Base-by-base conservation (phyloP, 2,113 vertebrate genomes). In the Callipepla californica region DNA sequence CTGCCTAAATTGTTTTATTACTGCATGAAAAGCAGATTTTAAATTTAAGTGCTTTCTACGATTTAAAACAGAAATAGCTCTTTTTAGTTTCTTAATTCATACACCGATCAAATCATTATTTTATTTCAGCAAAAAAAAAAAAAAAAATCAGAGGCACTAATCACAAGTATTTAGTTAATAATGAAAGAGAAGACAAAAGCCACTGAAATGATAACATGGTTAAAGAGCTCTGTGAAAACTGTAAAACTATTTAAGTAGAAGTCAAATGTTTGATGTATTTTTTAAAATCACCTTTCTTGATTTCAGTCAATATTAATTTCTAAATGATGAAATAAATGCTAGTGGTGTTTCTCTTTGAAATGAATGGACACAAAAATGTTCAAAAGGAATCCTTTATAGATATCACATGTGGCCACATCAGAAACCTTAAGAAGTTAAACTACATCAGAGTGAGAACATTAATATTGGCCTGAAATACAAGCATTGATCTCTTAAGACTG, bases 181-280 rank as follows among this genome's bases (percentile, higher is more conserved):
- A 94, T 85, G 66, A 94, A 95, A 95, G 48, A 89, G 50, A 82
- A 93, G 90, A 90, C 91, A 95, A 96, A 97, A 95, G 47, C 28
- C 57, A 45, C 17, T 67, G 80, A 45, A 80, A 78, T 28, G 55
- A 63, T 70, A 90, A 92, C 61, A 87, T 18, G n/a, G 45, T 85
- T 72, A 50, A 87, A 75, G 81, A 69, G 17, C 68, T 92, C 47
- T 58, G 20, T 73, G 83, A 59, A 95, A 94, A 89, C 2, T 83
- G 66, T n/a, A 72, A 85, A 36, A 51, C 1, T 51, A 26, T 90
- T 85, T 88, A 73, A 44, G 88, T 91, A 50, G 61, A 84, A 87
- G 62, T 83, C 63, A 89, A 95, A 91, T 68, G 40, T 90, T 95
- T 93, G 91, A 95, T 95, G 73, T 90, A 85, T 85, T 80, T 91